These are phyloP conservation scores for Ethmia dodecea DNA, from an alignment of 2,888 invertebrate species.

Conservation along the genomic window DNA sequence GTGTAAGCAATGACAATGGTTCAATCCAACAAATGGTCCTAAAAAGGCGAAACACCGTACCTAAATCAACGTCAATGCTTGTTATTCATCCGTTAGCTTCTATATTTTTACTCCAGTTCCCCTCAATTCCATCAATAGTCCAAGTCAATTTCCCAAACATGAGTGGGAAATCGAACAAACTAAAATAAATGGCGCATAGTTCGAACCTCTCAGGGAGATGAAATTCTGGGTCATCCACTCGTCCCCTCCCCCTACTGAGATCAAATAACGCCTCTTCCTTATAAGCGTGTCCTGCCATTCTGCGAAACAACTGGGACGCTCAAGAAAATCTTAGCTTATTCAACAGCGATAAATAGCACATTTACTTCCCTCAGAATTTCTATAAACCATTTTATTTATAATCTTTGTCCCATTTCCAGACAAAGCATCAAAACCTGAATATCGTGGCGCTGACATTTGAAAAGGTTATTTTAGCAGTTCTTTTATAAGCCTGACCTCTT, in stretches of 20 bases:
- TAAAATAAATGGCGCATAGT: conserved; percentile 66
- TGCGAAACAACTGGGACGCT: conserved; percentile 15
- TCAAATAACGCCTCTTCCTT: conserved; percentile 44
- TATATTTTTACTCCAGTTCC: conserved; percentile 20
- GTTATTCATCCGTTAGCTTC: background rate
- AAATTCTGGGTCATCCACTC: conserved; percentile 53
- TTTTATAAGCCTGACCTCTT: no score
- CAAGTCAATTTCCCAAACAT: conserved; percentile 48
- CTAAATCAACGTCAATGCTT: no score
- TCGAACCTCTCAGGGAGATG: conserved; percentile 59
- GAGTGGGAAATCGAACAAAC: conserved; percentile 53
- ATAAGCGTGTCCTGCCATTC: conserved; percentile 17
- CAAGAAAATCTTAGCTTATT: background rate
- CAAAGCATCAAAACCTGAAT: conserved; percentile 1
- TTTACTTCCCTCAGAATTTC: background rate
- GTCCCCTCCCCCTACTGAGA: conserved; percentile 39
- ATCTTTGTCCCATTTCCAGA: background rate
- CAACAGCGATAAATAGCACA: background rate
- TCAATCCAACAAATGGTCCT: no score
- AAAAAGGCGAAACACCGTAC: no score
- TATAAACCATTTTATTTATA: conserved; percentile 8
- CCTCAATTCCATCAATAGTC: conserved; percentile 35
- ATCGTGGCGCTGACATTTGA: conserved; percentile 2
- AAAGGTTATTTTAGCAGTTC: conserved; percentile 2
- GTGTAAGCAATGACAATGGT: no score